phyloP scores from a whole-genome alignment of 2,888 invertebrate species.

The Melipona beecheii region DNA sequence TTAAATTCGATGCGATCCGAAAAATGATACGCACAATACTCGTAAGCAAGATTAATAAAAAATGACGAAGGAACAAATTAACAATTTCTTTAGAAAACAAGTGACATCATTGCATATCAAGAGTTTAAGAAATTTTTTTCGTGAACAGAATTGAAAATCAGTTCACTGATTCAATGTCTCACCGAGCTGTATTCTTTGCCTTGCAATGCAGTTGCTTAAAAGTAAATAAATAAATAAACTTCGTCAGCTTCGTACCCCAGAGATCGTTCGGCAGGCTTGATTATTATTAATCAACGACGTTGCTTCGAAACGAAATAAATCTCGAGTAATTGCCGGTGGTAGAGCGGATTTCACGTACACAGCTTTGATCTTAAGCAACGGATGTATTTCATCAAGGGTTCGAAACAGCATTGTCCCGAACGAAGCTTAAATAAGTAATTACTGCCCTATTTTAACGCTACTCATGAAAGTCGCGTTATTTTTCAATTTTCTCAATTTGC shows the following conservation, averaged over 20 bases:
- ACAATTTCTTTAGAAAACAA: too few relatives aligned
- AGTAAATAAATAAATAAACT: neutral
- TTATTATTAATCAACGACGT: neutral
- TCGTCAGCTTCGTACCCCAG: accelerated
- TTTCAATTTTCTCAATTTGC: neutral
- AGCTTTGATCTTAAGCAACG: neutral
- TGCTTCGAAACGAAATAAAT: neutral
- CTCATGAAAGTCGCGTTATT: neutral
- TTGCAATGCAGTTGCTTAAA: neutral
- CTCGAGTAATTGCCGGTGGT: neutral
- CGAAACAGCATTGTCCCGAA: neutral
- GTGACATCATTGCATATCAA: too few relatives aligned
- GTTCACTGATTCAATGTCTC: accelerated
- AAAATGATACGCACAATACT: too few relatives aligned
- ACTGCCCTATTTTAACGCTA: neutral
- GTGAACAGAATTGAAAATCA: neutral
- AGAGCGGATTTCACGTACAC: neutral
- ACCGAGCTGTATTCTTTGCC: neutral
- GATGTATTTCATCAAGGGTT: neutral
- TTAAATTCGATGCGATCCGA: too few relatives aligned
- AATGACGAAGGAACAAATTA: too few relatives aligned
- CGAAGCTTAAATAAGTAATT: neutral
- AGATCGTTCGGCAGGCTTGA: too few relatives aligned
- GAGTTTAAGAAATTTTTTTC: too few relatives aligned
- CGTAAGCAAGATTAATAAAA: too few relatives aligned